These are phyloP conservation scores for Caretta caretta DNA, from an alignment of 2,113 vertebrate species.

Conservation along the genomic window DNA sequence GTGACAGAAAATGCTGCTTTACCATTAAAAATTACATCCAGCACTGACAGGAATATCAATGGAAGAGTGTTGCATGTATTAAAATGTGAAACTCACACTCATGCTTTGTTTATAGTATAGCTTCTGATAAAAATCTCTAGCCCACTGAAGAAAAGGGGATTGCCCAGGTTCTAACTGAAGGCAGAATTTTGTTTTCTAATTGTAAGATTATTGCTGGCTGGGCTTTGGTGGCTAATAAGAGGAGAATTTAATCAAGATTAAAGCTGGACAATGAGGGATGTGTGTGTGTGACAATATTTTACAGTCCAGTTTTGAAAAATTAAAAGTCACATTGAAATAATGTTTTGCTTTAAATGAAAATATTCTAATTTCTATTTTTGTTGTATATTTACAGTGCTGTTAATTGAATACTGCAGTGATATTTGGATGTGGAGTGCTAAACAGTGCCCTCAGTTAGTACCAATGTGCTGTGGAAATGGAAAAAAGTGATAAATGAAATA, in stretches of 20 bases:
- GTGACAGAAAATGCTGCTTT: not conserved
- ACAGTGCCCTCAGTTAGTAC: not conserved
- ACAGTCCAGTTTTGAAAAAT: slow-evolving; percentile 6
- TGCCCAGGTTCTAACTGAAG: not conserved
- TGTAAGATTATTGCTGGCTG: slow-evolving; percentile 13
- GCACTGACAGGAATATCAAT: not conserved
- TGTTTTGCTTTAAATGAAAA: not conserved
- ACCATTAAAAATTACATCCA: not conserved
- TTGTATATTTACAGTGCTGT: not conserved
- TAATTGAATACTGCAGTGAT: not conserved
- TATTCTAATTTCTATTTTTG: not conserved
- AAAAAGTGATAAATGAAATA: not conserved
- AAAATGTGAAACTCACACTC: not conserved
- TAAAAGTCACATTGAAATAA: not conserved
- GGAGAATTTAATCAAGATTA: slow-evolving; percentile 46
- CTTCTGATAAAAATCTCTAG: not conserved
- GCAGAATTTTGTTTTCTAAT: not conserved
- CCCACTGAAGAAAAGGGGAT: not conserved
- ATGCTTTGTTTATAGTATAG: not conserved
- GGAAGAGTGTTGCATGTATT: not conserved
- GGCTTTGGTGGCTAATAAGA: slow-evolving; percentile 47
- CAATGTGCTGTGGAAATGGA: not conserved
- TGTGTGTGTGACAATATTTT: slow-evolving; percentile 4
- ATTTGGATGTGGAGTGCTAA: fast-evolving
- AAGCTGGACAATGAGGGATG: not conserved